Evolutionary conservation across 2,113 vertebrate genomes (phyloP), one percentile per base, ranked within the genome.

Genomic region (Pampusana beccarii): DNA sequence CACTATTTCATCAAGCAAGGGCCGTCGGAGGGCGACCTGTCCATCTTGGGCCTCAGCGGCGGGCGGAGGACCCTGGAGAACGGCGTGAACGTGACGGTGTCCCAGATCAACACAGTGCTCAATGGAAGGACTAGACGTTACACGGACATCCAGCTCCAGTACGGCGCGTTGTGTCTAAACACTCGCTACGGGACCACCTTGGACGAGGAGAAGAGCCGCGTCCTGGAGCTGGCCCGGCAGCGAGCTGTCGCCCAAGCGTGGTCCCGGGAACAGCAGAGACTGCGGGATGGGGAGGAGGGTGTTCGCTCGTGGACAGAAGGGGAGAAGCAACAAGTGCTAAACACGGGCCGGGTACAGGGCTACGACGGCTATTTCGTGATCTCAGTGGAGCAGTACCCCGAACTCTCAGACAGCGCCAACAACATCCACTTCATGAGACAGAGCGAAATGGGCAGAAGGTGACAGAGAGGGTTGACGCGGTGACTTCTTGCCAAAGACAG

Each of bases 371-470:
- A 98, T 97, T 99, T 99, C 77, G 98, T 99, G 83, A 98, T 99
- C 94, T 99, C 99, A 5, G 98, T 99, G 23, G 99, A 99, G 97
- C 99, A 99, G 97, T 99, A 99, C 95, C 99, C 99, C 0, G 99
- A 99, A 98, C 98, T 99, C 95, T 99, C 99, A 34, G 99, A 99
- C 98, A 99, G 99, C 96, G 98, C 98, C 92, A 99, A 98, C 98
- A 99, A 99, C 97, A 98, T 99, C 98, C 99, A 99, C 95, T 99
- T 99, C 98, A 98, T 99, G 99, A 98, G 99, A 98, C 99, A 99
- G 98, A 99, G 99, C 33, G 99, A 99, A 97, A 99, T 99, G 99
- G 99, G 99, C 98, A 99, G 99, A 97, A 99, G 99, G 99, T 99
- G 99, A 99, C 99, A 99, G 98, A 96, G 96, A 97, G 96, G 98